A percentile compares a stretch with the other conserved stretches of the same genome.
phyloP scores from a whole-genome alignment of 2,888 invertebrate genomes.

The Malacosoma neustria region DNA sequence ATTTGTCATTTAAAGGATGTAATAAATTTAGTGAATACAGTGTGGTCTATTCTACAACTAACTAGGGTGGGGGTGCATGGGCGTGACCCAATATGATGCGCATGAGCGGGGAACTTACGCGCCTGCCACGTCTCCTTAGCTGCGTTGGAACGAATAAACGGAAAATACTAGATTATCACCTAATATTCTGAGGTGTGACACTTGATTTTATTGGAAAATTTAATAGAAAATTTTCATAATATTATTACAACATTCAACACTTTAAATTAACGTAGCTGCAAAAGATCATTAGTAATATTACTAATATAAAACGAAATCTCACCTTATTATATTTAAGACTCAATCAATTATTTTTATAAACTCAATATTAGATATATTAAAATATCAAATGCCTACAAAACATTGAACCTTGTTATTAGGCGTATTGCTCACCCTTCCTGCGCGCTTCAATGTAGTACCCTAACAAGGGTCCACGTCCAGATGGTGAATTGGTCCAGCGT shows the following conservation, averaged over 20 bases:
- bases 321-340: too few relatives aligned
- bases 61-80: constrained; percentile 8
- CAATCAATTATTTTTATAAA: not conserved
- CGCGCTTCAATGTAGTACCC: constrained; percentile 94
- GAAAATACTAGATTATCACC: too few relatives aligned
- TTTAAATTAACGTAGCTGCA: too few relatives aligned
- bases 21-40: too few relatives aligned
- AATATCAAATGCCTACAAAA: not conserved
- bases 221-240: too few relatives aligned
- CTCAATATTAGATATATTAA: not conserved
- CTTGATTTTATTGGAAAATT: too few relatives aligned
- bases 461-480: constrained; percentile 87
- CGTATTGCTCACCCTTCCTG: constrained; percentile 77
- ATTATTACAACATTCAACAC: too few relatives aligned
- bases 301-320: too few relatives aligned
- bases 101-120: constrained; percentile 61
- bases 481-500: constrained; percentile 90
- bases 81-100: not conserved
- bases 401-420: not conserved
- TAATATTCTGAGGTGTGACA: too few relatives aligned
- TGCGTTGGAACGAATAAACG: constrained; percentile 67
- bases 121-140: constrained; percentile 82
- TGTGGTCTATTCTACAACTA: constrained; percentile 7
- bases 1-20: too few relatives aligned
- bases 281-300: too few relatives aligned